Percentiles rank a stretch among this genome's conserved stretches.
These are phyloP conservation scores for Emydoidea blandingii DNA, from an alignment of 2,797 vertebrate genomes.

Conservation along the genomic window DNA sequence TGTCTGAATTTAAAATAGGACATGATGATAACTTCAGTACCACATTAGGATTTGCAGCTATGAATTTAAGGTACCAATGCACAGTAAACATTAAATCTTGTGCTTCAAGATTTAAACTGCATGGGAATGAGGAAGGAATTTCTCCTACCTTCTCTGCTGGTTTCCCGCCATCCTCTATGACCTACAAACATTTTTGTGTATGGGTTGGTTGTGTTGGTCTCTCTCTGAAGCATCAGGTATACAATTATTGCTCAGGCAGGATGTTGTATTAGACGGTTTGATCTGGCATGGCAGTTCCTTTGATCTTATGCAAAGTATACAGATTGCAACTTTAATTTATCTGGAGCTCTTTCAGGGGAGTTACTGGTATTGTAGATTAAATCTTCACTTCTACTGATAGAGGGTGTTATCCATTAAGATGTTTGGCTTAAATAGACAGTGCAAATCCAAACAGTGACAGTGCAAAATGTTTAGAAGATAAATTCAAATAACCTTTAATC, in stretches of 20 bases:
- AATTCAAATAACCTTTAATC: not conserved
- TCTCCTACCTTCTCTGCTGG: not conserved
- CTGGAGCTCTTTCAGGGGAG: not conserved
- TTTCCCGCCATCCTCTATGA: not conserved
- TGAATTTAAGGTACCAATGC: not conserved
- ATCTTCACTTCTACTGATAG: constrained; percentile 49
- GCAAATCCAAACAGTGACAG: not conserved
- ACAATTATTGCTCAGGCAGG: constrained; percentile 61
- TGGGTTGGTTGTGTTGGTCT: not conserved
- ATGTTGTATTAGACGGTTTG: constrained; percentile 23
- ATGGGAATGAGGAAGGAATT: not conserved
- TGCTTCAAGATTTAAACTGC: not conserved
- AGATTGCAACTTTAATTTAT: not conserved
- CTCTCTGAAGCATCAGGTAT: constrained; percentile 66
- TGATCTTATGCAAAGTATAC: not conserved
- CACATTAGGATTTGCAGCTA: not conserved
- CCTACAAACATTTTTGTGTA: constrained; percentile 33
- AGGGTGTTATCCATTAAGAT: not conserved
- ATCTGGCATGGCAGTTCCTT: not conserved
- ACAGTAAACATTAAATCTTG: not conserved
- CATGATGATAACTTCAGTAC: not conserved
- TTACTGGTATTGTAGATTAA: constrained; percentile 14
- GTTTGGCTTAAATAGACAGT: not conserved
- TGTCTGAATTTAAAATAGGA: not conserved
- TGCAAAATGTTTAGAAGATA: not conserved